Conservation (phyloP, 1,140 invertebrate genomes). For the Euwallacea fornicatus region DNA sequence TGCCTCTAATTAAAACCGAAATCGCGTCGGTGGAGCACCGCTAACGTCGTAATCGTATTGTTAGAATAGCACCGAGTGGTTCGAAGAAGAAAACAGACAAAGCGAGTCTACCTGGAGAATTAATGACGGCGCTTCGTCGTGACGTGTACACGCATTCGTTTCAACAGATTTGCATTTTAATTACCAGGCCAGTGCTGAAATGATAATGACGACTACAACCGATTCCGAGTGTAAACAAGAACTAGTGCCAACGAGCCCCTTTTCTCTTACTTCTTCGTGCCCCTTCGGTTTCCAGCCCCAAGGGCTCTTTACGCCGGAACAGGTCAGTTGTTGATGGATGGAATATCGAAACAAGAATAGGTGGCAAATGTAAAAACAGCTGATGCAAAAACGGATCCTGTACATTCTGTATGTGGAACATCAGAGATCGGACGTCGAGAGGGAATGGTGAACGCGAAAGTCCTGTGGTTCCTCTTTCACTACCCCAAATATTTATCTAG, state of each 20-base stretch:
- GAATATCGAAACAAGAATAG: too few relatives aligned
- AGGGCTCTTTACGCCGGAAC: conserved; percentile 7
- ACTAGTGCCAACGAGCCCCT: conserved; percentile 12
- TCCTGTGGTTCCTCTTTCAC: neutral
- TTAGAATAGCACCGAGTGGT: conserved; percentile 2
- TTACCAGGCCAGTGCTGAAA: conserved; percentile 63
- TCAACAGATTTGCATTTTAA: conserved; percentile 66
- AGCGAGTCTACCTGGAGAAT: conserved; percentile 52
- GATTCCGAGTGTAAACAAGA: conserved; percentile 47
- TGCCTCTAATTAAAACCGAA: neutral
- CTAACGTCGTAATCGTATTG: conserved; percentile 1
- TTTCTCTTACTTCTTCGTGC: neutral
- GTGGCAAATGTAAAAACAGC: too few relatives aligned
- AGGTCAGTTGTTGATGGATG: neutral
- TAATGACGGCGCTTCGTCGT: conserved; percentile 52
- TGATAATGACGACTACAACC: conserved; percentile 60
- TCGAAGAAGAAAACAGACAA: conserved; percentile 16
- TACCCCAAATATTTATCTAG: neutral
- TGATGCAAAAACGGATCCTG: too few relatives aligned
- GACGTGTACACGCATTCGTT: conserved; percentile 55
- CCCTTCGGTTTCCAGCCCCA: conserved; percentile 2
- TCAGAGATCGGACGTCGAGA: too few relatives aligned
- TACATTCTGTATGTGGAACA: too few relatives aligned
- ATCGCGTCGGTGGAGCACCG: conserved; percentile 1
- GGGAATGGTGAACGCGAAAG: too few relatives aligned